A percentile compares a stretch with the other conserved stretches of the same genome.
Evolutionary conservation across 2,113 vertebrate genomes (phyloP).

Genomic region (Solea solea): DNA sequence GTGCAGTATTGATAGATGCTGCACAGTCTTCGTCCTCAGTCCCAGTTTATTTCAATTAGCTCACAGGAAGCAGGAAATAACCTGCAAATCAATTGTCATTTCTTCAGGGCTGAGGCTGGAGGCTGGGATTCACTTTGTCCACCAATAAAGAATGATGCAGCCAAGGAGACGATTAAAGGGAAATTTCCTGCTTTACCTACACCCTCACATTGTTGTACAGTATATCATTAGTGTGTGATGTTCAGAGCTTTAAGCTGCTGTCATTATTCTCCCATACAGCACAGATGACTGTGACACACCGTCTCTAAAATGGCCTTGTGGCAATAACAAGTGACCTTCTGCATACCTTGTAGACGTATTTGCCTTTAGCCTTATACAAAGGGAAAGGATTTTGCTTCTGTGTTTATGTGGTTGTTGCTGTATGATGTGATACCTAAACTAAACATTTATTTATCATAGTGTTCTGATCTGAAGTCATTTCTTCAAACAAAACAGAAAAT

Average conservation of each 20-base stretch:
- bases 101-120: slow-evolving; percentile 52
- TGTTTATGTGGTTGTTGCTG: too few species aligned
- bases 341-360: not conserved
- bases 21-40: slow-evolving; percentile 55
- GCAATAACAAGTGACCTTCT: not conserved
- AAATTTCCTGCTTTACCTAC: slow-evolving; percentile 45
- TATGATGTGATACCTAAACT: too few species aligned
- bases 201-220: slow-evolving; percentile 23
- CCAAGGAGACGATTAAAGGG: slow-evolving; percentile 67
- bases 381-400: too few species aligned
- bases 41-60: slow-evolving; percentile 82
- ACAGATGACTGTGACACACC: slow-evolving; percentile 6
- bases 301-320: not conserved
- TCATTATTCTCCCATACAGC: slow-evolving; percentile 19
- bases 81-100: slow-evolving; percentile 80
- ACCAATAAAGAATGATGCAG: slow-evolving; percentile 72
- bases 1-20: slow-evolving; percentile 75
- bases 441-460: not conserved
- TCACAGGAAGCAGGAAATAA: slow-evolving; percentile 81
- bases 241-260: slow-evolving; percentile 33
- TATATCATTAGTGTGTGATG: slow-evolving; percentile 46
- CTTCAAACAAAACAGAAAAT: not conserved
- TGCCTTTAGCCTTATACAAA: too few species aligned
- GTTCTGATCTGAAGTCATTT: not conserved
- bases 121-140: slow-evolving; percentile 67